These are phyloP conservation scores for Callorhinus ursinus DNA, from an alignment of 2,113 vertebrate species.

Conservation along the genomic window DNA sequence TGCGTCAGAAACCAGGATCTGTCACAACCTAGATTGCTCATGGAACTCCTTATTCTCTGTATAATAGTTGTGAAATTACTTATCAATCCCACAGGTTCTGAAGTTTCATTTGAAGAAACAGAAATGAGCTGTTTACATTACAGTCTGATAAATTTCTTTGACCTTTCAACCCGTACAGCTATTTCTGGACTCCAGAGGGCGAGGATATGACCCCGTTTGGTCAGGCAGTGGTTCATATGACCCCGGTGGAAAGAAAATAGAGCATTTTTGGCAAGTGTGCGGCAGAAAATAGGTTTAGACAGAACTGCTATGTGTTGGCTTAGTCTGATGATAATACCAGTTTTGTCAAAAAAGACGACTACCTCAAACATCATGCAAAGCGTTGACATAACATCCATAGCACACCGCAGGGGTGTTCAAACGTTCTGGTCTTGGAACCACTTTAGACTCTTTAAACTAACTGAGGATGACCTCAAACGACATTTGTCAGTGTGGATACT, in stretches of 20 bases:
- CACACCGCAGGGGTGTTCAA: neutral
- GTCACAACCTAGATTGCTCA: too few relatives aligned
- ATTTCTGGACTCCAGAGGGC: neutral
- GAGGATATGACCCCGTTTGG: neutral
- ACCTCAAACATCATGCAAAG: neutral
- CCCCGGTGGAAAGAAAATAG: neutral
- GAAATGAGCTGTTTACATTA: neutral
- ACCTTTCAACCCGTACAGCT: neutral
- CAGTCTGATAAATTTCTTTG: neutral
- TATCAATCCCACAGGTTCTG: neutral
- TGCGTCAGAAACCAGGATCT: neutral
- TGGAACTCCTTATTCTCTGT: neutral
- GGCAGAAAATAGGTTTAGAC: neutral
- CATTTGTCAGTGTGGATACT: neutral
- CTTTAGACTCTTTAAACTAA: neutral
- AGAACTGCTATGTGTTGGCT: neutral
- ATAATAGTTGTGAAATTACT: neutral
- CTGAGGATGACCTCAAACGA: neutral
- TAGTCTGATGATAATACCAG: neutral
- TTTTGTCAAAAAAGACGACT: neutral
- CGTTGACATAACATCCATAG: too few relatives aligned
- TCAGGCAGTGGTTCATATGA: neutral
- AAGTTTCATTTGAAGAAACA: neutral
- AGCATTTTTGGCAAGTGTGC: neutral
- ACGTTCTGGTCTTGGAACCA: neutral